Evolutionary conservation across 2,797 vertebrate species (phyloP).

Genomic region (Hypotaenidia philippensis): DNA sequence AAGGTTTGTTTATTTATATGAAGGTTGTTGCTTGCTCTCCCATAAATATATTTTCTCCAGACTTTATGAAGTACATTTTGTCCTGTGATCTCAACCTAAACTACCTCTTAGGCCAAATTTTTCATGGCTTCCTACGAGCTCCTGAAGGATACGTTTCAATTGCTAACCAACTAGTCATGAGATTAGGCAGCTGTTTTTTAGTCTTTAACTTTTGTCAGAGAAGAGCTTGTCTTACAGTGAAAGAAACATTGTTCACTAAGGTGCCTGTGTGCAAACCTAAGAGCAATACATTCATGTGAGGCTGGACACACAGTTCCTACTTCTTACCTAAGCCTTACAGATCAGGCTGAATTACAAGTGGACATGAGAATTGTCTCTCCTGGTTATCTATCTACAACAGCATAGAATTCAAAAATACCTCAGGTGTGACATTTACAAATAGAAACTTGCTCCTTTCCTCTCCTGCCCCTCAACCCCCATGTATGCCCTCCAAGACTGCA

Average conservation of each 20-base stretch:
- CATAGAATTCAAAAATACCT: background rate
- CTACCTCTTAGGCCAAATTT: background rate
- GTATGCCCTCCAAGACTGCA: background rate
- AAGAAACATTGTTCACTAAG: background rate
- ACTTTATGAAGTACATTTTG: background rate
- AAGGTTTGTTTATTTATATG: background rate
- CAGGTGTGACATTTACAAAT: background rate
- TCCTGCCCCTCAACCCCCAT: background rate
- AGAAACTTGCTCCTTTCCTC: background rate
- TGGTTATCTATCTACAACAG: background rate
- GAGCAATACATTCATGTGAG: background rate
- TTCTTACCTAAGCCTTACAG: background rate
- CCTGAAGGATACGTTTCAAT: background rate
- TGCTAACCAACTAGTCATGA: background rate
- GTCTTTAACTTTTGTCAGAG: background rate
- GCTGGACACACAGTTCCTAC: background rate
- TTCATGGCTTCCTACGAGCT: background rate
- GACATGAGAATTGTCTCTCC: background rate
- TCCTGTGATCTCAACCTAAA: background rate
- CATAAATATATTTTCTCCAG: background rate
- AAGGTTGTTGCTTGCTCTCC: background rate
- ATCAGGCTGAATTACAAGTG: background rate
- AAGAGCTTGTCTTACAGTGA: background rate
- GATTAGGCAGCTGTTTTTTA: background rate
- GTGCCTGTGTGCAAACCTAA: background rate